Percentiles rank a stretch among this genome's conserved stretches.
These are phyloP conservation scores for Aegotheles bennettii DNA, from an alignment of 2,113 vertebrate genomes.

Conservation along the genomic window DNA sequence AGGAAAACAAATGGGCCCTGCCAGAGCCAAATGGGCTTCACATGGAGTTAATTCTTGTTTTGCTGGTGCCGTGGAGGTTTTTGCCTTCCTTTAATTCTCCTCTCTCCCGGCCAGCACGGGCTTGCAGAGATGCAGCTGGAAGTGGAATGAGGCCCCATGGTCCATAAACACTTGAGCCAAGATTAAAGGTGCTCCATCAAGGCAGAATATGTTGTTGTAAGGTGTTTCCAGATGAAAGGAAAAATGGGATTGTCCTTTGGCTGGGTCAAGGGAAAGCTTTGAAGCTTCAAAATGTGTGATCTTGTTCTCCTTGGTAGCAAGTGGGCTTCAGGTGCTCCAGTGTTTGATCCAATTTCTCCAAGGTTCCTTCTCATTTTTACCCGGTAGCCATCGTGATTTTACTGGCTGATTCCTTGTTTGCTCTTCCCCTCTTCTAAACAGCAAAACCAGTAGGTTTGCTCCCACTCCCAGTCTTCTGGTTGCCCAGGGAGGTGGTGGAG, in stretches of 20 bases:
- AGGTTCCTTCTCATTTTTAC: not conserved
- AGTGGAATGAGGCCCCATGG: not conserved
- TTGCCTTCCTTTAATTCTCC: not conserved
- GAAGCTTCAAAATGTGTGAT: too few species aligned
- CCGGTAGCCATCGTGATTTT: fast-evolving
- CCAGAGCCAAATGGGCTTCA: not conserved
- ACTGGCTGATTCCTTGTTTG: not conserved
- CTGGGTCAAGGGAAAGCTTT: not conserved
- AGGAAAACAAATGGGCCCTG: conserved; percentile 7
- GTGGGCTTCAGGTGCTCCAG: not conserved
- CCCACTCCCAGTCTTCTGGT: not conserved
- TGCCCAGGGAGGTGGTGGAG: too few species aligned
- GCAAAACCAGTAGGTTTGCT: not conserved
- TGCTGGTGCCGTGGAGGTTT: not conserved
- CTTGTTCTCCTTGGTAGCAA: not conserved
- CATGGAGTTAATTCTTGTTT: conserved; percentile 34
- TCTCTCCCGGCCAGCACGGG: not conserved
- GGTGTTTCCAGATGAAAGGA: conserved; percentile 12
- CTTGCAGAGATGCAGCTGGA: not conserved
- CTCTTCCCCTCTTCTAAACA: not conserved
- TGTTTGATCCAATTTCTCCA: not conserved
- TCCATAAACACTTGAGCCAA: conserved; percentile 9
- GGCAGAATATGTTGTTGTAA: not conserved
- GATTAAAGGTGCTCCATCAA: conserved; percentile 14
- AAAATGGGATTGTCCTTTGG: not conserved